Evolutionary conservation across 2,888 invertebrate species (phyloP), one percentile per base, ranked within the genome.

Genomic region (Rotaria socialis): DNA sequence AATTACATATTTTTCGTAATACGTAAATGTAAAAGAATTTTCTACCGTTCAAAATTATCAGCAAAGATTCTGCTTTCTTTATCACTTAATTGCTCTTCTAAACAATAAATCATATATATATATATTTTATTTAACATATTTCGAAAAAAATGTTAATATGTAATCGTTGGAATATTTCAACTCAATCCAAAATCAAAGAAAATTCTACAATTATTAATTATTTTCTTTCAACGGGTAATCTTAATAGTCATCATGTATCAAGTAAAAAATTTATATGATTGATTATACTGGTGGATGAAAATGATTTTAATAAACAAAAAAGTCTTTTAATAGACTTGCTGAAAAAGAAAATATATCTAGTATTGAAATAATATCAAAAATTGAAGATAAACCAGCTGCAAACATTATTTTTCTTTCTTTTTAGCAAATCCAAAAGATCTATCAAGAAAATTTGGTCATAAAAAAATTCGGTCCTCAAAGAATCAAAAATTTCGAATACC

Each of bases 61-160:
- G 22, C 43, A 43, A 75, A 75, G 6, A 75, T 43, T 75, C 43
- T 43, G 43, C 75, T 43, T 43, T 41, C 41, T 75, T 75, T 43
- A 7, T 75, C 75, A 75, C 41, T 75, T 41, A 43, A 43, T 75
- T 75, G 41, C 19, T 75, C 75, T 43, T 75, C 75, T 75, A 60
- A 60, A 60, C n/a, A 47, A 60, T n/a, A 52, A 52, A 52, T 52
- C 50, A 52, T 52, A 52, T 35, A 35, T 52, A 52, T 35, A 35
- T 52, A 14, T 55, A 55, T 55, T 55, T 55, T 55, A 4, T 14
- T 55, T 55, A 14, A 4, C 14, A 22, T 60, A 52, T 11, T 52
- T 52, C 14, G 11, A 3, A 52, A 14, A 52, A 60, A 60, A 27
- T 27, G 60, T n/a, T n/a, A 10, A 60, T 60, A 27, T 27, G 2